Evolutionary conservation across 2,888 invertebrate species (phyloP).

Genomic region (Platynereis dumerilii): DNA sequence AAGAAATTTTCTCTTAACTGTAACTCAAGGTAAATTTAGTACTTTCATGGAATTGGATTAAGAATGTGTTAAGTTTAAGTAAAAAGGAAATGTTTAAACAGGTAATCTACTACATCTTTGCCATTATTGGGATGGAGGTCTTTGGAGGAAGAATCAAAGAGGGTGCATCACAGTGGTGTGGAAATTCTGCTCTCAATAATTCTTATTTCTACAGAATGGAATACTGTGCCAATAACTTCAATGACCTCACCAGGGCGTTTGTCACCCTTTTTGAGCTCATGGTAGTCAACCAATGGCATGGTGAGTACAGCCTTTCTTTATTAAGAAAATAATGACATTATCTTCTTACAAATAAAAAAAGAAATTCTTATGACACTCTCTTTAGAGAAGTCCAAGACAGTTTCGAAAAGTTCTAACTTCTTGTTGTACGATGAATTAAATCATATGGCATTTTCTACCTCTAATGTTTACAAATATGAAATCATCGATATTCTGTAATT

Average conservation of each 20-base stretch:
- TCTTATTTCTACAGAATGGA: conserved; percentile 59
- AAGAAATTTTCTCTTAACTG: too few relatives aligned
- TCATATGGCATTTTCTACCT: too few relatives aligned
- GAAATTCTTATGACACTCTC: too few relatives aligned
- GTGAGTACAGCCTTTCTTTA: conserved; percentile 54
- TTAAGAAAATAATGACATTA: background rate
- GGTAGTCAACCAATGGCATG: conserved; percentile 68
- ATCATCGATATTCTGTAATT: too few relatives aligned
- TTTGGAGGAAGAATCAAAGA: conserved; percentile 57
- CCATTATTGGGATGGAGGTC: conserved; percentile 66
- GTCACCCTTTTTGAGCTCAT: conserved; percentile 65
- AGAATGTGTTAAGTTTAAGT: background rate
- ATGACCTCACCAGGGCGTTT: conserved; percentile 62
- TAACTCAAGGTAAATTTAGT: background rate
- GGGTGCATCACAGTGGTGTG: conserved; percentile 48
- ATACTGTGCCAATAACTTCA: conserved; percentile 67
- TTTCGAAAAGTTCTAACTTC: too few relatives aligned
- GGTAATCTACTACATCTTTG: conserved; percentile 65
- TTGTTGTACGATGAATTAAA: too few relatives aligned
- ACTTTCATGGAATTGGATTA: background rate
- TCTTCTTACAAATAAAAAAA: too few relatives aligned
- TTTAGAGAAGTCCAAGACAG: too few relatives aligned
- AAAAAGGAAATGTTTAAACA: too few relatives aligned
- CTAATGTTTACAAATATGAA: too few relatives aligned
- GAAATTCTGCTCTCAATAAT: conserved; percentile 54